These are phyloP conservation scores for Datnioides undecimradiatus DNA, from an alignment of 2,113 vertebrate species.

Conservation along the genomic window DNA sequence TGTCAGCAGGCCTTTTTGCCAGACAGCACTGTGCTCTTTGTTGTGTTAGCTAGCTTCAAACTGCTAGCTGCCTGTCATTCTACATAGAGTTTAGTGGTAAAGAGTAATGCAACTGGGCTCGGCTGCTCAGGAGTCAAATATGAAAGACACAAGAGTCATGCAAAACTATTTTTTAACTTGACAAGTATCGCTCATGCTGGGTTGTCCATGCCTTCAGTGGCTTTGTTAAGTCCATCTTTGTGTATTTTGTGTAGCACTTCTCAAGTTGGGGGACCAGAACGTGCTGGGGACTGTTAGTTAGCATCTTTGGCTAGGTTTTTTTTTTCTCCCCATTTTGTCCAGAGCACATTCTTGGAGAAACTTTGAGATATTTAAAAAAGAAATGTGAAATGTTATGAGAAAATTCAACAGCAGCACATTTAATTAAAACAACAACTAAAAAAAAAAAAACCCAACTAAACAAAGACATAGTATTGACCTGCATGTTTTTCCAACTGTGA, in stretches of 20 bases:
- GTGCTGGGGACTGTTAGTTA: conserved; percentile 63
- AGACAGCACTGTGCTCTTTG: conserved; percentile 76
- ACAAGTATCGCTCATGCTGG: conserved; percentile 80
- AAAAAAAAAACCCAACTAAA: no score
- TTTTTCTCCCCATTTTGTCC: conserved; percentile 39
- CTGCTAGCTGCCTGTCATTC: conserved; percentile 64
- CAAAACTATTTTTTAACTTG: conserved; percentile 72
- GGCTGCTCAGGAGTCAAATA: conserved; percentile 72
- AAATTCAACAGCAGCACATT: conserved; percentile 67
- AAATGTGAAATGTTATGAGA: conserved; percentile 46
- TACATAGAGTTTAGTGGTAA: conserved; percentile 61
- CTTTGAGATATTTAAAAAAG: conserved; percentile 45
- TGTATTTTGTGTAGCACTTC: conserved; percentile 55
- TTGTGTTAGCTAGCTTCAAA: conserved; percentile 52
- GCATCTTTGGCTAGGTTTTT: conserved; percentile 75
- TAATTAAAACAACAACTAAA: conserved; percentile 23
- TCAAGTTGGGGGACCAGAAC: conserved; percentile 59
- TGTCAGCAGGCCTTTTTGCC: conserved; percentile 57
- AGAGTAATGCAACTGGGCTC: conserved; percentile 59
- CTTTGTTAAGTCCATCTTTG: conserved; percentile 59
- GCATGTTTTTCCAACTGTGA: conserved; percentile 29
- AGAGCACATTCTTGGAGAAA: conserved; percentile 65
- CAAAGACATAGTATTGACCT: conserved; percentile 20
- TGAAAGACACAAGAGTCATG: conserved; percentile 81
- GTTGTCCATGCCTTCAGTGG: conserved; percentile 77